Base-by-base conservation (phyloP, 1,140 invertebrate genomes). In the Wasmannia auropunctata region DNA sequence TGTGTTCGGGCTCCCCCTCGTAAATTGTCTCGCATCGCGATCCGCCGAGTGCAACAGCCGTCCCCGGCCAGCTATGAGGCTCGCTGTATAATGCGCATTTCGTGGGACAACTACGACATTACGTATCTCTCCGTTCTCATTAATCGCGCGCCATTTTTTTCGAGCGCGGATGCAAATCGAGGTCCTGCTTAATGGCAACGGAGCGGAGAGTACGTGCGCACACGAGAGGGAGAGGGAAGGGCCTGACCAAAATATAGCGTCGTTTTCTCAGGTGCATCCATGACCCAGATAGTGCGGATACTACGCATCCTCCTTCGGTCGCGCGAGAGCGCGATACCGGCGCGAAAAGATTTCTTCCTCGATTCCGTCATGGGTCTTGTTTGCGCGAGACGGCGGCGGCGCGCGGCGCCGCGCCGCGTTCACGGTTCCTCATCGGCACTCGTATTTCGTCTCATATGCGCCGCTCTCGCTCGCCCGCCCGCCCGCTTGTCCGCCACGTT, bases 281-380 rank as follows among this genome's bases (percentile, higher is more conserved):
- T 90, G 89, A 91, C 87, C 89, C 81, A 90, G 80, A 90, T 91
- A 87, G 34, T 58, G 43, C 60, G 37, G 25, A 22, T 54, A 43
- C 56, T 56, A 69, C 86, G 87, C 85, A 86, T 89, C 86, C 76
- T 87, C 81, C n/a, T n/a, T n/a, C 70, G 81, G 6, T 54, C 76
- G 49, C 81, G 75, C 63, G 54, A 87, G 43, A n/a, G 46, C 10
- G 49, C 31, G 6, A 31, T 63, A 58, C 14, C 51, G 49, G 75
- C 67, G 72, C 87, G 58, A 72, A 88, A 90, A 63, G 75, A 85
- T 70, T 46, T 58, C 80, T 37, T 72, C 75, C 56, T 79, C 72
- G 49, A 62, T 79, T 76, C 46, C 79, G 31, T 43, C 10, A 28
- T 25, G 8, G 22, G 5, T 16, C n/a, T 72, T 31, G 54, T 28